Conservation (phyloP, 2,113 vertebrate species). For the mouse (Mus musculus) region GRCm39 chr12:95458001-95458500, state of each 20-base stretch:
- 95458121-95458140: not conserved
- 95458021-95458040: not conserved
- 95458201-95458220: not conserved
- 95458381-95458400: not conserved
- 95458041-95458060: not conserved
- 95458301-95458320: not conserved
- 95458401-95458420: not conserved
- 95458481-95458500: not conserved
- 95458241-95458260: not conserved
- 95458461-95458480: not conserved
- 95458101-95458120: not conserved
- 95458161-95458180: not conserved
- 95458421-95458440: not conserved
- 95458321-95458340: not conserved
- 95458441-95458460: not conserved
- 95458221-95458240: too few species aligned
- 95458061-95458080: not conserved
- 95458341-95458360: not conserved
- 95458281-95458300: slow-evolving; percentile 50
- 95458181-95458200: not conserved
- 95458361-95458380: not conserved
- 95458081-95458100: not conserved
- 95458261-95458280: not conserved
- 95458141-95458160: not conserved
- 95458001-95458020: not conserved